A percentile compares a stretch with the other conserved stretches of the same genome.
Conservation (phyloP, 2,113 vertebrate genomes). For the Manacus vitellinus region DNA sequence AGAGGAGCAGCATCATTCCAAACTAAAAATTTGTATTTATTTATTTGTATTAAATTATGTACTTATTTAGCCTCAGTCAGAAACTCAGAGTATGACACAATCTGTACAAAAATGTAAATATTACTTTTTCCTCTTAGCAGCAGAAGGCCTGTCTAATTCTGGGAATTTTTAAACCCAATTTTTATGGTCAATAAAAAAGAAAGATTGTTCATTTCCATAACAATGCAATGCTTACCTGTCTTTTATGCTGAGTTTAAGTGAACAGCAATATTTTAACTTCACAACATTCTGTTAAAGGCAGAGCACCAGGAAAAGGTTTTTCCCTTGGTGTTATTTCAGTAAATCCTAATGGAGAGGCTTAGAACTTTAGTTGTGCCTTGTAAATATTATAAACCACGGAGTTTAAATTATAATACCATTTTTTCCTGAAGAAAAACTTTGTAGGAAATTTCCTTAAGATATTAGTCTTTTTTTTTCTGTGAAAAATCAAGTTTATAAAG, state of each 20-base stretch:
- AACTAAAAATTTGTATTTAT: not conserved
- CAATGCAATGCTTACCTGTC: not conserved
- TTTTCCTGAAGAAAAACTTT: not conserved
- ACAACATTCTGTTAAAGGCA: not conserved
- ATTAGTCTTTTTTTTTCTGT: not conserved
- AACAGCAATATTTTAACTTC: not conserved
- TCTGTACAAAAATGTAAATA: not conserved
- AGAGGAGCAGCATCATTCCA: not conserved
- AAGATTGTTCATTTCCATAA: not conserved
- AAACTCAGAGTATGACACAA: not conserved
- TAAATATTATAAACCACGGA: not conserved
- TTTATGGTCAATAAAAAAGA: not conserved
- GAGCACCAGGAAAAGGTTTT: not conserved
- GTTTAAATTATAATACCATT: not conserved
- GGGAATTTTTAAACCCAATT: not conserved
- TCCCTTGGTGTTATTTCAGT: not conserved
- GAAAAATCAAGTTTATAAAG: constrained; percentile 6
- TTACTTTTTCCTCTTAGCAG: not conserved
- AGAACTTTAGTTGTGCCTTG: not conserved
- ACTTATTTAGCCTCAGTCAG: not conserved
- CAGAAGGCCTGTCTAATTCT: not conserved
- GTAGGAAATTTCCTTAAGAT: constrained; percentile 1
- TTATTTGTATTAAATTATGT: too few species aligned
- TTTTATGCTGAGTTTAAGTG: not conserved
- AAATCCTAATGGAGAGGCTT: not conserved